phyloP scores from a whole-genome alignment of 2,888 invertebrate species.

The Noctua janthe region DNA sequence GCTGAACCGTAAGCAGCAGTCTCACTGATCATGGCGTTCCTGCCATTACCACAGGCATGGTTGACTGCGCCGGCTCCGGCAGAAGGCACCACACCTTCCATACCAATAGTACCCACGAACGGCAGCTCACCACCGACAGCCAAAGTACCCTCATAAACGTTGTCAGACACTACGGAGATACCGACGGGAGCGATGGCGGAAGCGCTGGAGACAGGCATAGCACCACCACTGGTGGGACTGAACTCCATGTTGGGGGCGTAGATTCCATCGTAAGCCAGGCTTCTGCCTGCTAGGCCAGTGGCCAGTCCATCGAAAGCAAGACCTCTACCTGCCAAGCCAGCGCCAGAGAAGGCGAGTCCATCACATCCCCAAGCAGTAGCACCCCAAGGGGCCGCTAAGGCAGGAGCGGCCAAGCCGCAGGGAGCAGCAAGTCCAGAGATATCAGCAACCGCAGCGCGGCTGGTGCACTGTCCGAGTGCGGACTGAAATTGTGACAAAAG shows the following conservation, averaged over 20 bases:
- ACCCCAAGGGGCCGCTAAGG: no score
- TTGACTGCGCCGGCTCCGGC: conserved; percentile 69
- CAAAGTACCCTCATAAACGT: conserved; percentile 59
- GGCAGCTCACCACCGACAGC: conserved; percentile 70
- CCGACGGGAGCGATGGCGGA: conserved; percentile 39
- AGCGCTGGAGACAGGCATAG: conserved; percentile 41
- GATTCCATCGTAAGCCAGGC: conserved; percentile 25
- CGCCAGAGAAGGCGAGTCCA: background rate
- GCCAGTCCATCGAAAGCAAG: background rate
- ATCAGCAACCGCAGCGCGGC: background rate
- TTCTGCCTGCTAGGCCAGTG: background rate
- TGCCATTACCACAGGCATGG: background rate
- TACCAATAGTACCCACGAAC: conserved; percentile 72
- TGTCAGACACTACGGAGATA: conserved; percentile 42
- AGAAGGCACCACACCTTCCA: conserved; percentile 75
- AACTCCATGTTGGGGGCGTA: conserved; percentile 22
- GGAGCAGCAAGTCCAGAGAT: background rate
- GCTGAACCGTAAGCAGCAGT: background rate
- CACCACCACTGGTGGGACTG: conserved; percentile 51
- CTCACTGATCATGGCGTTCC: conserved; percentile 1
- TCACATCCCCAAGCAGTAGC: no score
- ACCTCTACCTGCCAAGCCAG: conserved; percentile 20
- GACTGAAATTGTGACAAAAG: background rate
- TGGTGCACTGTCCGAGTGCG: background rate
- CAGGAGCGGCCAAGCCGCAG: no score